Evolutionary conservation across 2,888 invertebrate genomes (phyloP).

Genomic region (Pandemis corylana): DNA sequence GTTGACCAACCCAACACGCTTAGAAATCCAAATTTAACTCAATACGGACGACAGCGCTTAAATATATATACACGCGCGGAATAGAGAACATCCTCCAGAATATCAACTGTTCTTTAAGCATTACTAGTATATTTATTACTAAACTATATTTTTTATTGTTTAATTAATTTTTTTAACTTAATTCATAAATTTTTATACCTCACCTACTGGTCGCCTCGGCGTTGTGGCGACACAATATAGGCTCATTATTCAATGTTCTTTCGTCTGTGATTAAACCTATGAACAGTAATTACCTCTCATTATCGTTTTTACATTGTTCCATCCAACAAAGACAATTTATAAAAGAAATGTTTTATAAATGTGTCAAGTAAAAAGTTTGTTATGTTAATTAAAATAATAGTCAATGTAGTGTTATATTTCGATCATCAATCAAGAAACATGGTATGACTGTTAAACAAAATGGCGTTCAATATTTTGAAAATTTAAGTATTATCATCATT

Average conservation of each 20-base stretch:
- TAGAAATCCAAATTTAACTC: no score
- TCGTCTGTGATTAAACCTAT: neutral
- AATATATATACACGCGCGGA: no score
- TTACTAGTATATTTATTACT: no score
- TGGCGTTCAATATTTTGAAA: no score
- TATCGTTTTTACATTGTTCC: neutral
- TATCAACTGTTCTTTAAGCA: no score
- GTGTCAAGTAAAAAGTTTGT: neutral
- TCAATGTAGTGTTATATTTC: neutral
- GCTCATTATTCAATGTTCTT: neutral
- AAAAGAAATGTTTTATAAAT: neutral
- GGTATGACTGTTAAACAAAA: neutral
- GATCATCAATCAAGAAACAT: neutral
- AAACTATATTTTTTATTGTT: no score
- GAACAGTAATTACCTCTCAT: neutral
- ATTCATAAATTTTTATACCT: no score
- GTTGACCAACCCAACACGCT: no score
- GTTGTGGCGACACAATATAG: neutral
- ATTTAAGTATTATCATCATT: no score
- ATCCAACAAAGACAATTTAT: neutral
- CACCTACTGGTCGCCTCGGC: neutral
- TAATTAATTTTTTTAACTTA: no score
- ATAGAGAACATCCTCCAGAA: no score
- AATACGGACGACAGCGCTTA: no score
- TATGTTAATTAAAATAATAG: neutral